These are phyloP conservation scores for Pachyuromys duprasi DNA, from an alignment of 2,797 vertebrate species.

Conservation along the genomic window DNA sequence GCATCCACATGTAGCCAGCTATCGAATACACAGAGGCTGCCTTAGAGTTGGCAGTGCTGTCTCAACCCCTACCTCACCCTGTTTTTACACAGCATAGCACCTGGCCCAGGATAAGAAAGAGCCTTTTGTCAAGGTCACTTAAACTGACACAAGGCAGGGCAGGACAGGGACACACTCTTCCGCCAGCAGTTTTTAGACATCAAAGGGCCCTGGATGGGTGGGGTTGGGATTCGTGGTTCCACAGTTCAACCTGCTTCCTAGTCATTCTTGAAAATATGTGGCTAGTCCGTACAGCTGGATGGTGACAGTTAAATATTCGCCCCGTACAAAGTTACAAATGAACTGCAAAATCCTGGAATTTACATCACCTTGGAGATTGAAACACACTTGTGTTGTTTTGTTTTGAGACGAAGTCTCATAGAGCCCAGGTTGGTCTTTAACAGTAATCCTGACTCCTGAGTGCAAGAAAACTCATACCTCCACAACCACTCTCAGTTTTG, in stretches of 20 bases:
- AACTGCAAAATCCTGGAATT: background rate
- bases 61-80: background rate
- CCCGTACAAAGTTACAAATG: background rate
- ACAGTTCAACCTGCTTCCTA: background rate
- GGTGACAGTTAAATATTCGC: conserved; percentile 17
- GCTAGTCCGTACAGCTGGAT: background rate
- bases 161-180: rapidly evolving
- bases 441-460: background rate
- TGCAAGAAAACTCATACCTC: no score
- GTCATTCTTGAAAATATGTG: background rate
- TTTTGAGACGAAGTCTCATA: background rate
- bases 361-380: background rate
- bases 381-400: background rate
- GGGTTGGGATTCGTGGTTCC: background rate
- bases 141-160: background rate
- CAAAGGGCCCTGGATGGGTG: background rate
- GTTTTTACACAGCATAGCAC: background rate
- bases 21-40: background rate
- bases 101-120: background rate
- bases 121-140: background rate
- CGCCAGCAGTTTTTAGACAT: background rate
- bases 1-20: background rate
- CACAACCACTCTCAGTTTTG: background rate
- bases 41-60: background rate
- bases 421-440: background rate